These are phyloP conservation scores for Tipula confusa DNA, from an alignment of 2,888 invertebrate species.

Conservation along the genomic window DNA sequence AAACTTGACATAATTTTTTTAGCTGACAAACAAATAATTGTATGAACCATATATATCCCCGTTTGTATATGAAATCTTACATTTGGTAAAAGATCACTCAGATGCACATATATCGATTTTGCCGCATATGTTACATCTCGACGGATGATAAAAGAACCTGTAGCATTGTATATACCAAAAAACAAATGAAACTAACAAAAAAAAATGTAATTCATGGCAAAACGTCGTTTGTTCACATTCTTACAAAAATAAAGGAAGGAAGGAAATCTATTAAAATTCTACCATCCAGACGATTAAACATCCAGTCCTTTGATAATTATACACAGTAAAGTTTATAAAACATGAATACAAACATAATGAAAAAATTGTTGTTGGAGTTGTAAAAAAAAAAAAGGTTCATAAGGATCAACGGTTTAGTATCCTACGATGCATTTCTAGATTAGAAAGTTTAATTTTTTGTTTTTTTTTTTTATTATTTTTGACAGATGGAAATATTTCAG, in stretches of 20 bases:
- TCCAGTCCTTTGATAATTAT: background rate
- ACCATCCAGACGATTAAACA: constrained; percentile 6
- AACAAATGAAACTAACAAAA: background rate
- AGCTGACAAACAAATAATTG: no score
- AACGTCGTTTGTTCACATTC: background rate
- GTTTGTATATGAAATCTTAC: no score
- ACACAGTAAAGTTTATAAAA: constrained; percentile 5
- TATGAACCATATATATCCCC: no score
- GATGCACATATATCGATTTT: no score
- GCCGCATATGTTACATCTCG: no score
- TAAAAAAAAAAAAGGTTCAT: background rate
- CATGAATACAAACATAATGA: background rate
- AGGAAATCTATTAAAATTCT: constrained; percentile 29
- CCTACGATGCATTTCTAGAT: constrained; percentile 13
- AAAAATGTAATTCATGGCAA: background rate
- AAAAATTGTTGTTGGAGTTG: background rate
- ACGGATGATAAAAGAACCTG: no score
- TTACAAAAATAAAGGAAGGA: background rate
- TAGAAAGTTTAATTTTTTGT: no score
- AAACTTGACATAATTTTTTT: background rate
- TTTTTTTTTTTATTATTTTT: background rate
- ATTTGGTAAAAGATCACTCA: no score
- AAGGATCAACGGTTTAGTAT: background rate
- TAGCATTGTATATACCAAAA: no score
- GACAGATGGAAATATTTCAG: background rate